These are phyloP conservation scores for Entomobrya proxima DNA, from an alignment of 2,888 invertebrate species.

Conservation along the genomic window DNA sequence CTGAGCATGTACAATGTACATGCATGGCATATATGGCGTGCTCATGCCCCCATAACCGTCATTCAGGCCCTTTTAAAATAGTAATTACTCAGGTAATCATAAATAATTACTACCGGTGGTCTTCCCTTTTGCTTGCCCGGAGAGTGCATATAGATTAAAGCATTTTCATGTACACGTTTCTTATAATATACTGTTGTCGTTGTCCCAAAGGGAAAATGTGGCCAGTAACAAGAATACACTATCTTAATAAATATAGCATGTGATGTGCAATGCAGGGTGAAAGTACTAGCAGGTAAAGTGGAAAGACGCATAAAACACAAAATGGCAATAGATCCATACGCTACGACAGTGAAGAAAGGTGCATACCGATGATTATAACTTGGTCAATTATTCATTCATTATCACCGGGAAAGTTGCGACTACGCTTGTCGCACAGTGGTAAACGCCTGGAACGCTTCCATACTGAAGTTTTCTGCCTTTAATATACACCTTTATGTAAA, in stretches of 20 bases:
- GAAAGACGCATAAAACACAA: not conserved
- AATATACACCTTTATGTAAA: constrained; percentile 20
- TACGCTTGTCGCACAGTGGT: not conserved
- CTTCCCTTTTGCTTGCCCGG: not conserved
- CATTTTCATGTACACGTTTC: not conserved
- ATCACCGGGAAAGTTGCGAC: not conserved
- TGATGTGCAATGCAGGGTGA: not conserved
- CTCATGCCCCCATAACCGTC: not conserved
- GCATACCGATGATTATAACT: constrained; percentile 29
- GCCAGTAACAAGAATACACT: not conserved
- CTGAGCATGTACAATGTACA: too few species aligned
- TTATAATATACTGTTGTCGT: not conserved
- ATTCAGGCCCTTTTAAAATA: not conserved
- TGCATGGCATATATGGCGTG: too few species aligned
- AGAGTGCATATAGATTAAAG: not conserved
- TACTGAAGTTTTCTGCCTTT: not conserved
- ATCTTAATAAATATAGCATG: not conserved
- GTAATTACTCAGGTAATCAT: constrained; percentile 20
- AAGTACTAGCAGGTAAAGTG: not conserved
- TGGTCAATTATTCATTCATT: constrained; percentile 63
- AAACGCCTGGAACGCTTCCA: not conserved
- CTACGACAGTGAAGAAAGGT: not conserved
- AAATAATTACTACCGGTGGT: constrained; percentile 2
- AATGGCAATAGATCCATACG: not conserved
- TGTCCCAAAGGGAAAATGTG: not conserved